Evolutionary conservation across 2,113 vertebrate species (phyloP).

Genomic region (Mus spicilegus): DNA sequence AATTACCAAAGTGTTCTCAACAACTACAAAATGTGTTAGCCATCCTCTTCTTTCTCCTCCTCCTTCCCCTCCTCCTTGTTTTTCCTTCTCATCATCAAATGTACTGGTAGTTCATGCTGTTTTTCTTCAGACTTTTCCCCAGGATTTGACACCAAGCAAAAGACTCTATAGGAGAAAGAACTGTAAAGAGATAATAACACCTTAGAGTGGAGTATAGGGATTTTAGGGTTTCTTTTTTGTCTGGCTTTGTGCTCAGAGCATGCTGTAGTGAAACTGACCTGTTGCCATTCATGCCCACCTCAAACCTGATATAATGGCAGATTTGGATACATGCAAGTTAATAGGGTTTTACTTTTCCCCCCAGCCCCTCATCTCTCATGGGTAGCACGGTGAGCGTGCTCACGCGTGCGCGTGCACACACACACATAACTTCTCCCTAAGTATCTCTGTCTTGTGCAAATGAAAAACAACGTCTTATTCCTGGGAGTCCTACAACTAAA

Average conservation of each 20-base stretch:
- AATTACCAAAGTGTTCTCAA: neutral
- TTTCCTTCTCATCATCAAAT: neutral
- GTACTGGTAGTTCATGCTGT: neutral
- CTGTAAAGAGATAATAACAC: neutral
- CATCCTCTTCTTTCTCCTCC: neutral
- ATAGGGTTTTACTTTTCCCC: fast-evolving
- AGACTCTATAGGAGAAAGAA: neutral
- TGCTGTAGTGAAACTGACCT: neutral
- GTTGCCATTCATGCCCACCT: fast-evolving
- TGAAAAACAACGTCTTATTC: too few species aligned
- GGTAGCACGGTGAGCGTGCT: too few species aligned
- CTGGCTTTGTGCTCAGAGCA: neutral
- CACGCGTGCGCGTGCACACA: neutral
- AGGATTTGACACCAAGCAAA: neutral
- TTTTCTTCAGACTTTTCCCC: neutral
- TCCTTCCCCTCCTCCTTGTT: neutral
- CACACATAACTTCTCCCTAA: neutral
- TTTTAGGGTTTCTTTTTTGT: neutral
- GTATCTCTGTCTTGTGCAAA: neutral
- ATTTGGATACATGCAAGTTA: neutral
- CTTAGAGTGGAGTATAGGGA: neutral
- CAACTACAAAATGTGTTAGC: neutral
- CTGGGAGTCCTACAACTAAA: neutral
- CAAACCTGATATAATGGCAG: neutral
- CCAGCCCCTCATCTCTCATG: neutral